Evolutionary conservation across 2,888 invertebrate species (phyloP).

Genomic region (Crematogaster levior): DNA sequence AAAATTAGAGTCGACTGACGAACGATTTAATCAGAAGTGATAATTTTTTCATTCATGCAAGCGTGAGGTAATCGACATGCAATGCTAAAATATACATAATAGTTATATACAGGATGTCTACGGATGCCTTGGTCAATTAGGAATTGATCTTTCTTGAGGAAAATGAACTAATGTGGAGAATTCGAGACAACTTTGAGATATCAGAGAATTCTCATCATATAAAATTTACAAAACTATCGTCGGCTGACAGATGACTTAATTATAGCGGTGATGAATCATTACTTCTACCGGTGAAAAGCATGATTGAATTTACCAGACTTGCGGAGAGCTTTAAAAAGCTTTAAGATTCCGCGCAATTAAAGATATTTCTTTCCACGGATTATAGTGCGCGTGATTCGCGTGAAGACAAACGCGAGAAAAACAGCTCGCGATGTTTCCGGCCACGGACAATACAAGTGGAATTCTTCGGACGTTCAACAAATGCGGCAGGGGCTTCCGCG

Average conservation of each 20-base stretch:
- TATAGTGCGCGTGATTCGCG: conserved; percentile 38
- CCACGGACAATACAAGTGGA: conserved; percentile 80
- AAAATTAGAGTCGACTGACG: conserved; percentile 7
- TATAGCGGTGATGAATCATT: conserved; percentile 13
- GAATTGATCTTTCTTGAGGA: conserved; percentile 2
- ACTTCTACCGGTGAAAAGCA: not conserved
- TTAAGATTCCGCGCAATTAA: conserved; percentile 60
- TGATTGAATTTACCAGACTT: conserved; percentile 14
- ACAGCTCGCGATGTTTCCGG: conserved; percentile 62
- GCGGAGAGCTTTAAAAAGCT: conserved; percentile 2
- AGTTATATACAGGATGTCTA: not conserved
- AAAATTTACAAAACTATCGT: conserved; percentile 26
- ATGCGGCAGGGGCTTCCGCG: conserved; percentile 66
- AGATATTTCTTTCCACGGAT: conserved; percentile 57
- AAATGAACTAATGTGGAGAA: not conserved
- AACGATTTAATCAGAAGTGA: conserved; percentile 29
- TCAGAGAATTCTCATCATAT: not conserved
- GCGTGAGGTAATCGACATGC: not conserved
- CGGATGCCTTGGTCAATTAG: not conserved
- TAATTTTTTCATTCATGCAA: conserved; percentile 31
- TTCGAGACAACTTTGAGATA: not conserved
- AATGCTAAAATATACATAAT: not conserved
- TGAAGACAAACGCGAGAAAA: conserved; percentile 45
- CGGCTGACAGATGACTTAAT: conserved; percentile 28
- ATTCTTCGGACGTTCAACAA: conserved; percentile 82